These are phyloP conservation scores for Phortica okadai DNA, from an alignment of 2,888 invertebrate species.

Conservation along the genomic window DNA sequence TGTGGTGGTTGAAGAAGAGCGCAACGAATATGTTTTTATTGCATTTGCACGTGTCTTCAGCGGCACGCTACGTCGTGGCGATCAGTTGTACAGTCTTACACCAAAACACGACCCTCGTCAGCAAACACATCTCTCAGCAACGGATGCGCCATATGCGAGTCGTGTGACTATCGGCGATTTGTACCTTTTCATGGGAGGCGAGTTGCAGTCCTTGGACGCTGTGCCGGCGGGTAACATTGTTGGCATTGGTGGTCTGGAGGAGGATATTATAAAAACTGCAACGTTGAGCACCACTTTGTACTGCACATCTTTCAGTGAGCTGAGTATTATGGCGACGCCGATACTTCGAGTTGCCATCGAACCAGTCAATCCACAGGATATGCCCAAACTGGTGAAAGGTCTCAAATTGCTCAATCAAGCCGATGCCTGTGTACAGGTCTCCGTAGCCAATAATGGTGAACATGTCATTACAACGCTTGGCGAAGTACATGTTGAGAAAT, in stretches of 20 bases:
- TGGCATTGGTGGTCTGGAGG: constrained; percentile 90
- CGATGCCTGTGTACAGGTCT: constrained; percentile 94
- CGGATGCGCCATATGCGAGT: constrained; percentile 73
- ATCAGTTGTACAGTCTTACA: constrained; percentile 88
- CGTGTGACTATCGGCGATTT: constrained; percentile 82
- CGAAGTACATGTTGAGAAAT: constrained; percentile 97
- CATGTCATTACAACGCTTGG: constrained; percentile 96
- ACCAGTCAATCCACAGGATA: constrained; percentile 87
- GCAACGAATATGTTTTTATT: constrained; percentile 82
- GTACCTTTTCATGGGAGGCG: constrained; percentile 95
- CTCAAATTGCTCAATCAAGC: constrained; percentile 90
- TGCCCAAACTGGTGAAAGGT: constrained; percentile 85
- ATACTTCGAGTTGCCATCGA: constrained; percentile 96
- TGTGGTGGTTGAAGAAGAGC: constrained; percentile 57
- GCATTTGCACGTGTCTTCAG: constrained; percentile 96
- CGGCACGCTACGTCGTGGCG: constrained; percentile 87
- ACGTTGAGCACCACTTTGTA: constrained; percentile 89
- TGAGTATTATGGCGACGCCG: constrained; percentile 86
- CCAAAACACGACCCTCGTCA: constrained; percentile 90
- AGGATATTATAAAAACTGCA: constrained; percentile 90
- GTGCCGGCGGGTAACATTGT: constrained; percentile 94
- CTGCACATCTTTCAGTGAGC: constrained; percentile 92
- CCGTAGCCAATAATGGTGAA: constrained; percentile 95
- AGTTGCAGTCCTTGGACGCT: constrained; percentile 86
- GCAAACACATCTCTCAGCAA: constrained; percentile 49